These are phyloP conservation scores for Botia almorhae DNA, from an alignment of 2,797 vertebrate genomes.

Conservation along the genomic window DNA sequence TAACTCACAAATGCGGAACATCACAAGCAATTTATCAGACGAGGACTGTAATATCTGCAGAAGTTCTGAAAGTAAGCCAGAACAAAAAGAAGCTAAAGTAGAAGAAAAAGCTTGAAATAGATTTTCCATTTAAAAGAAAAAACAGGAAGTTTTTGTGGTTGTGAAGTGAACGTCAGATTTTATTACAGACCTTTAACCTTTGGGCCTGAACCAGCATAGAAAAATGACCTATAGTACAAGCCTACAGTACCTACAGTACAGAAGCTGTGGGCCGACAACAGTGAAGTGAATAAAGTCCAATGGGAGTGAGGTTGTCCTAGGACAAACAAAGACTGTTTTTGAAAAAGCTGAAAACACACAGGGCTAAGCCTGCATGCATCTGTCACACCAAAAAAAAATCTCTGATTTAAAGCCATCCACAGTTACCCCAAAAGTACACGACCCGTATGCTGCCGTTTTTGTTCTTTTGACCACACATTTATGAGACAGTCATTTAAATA, in stretches of 20 bases:
- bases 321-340: too few species aligned
- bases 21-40: not conserved
- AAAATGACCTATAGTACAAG: not conserved
- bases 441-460: not conserved
- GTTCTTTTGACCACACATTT: not conserved
- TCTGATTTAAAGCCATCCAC: not conserved
- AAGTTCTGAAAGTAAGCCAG: not conserved
- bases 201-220: not conserved
- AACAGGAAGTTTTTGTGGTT: not conserved
- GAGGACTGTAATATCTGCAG: not conserved
- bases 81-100: not conserved
- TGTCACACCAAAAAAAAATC: too few species aligned
- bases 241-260: not conserved
- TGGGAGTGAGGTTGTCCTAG: not conserved
- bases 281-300: not conserved
- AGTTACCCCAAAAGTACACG: not conserved
- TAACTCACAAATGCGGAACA: not conserved
- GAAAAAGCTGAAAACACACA: too few species aligned
- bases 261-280: not conserved
- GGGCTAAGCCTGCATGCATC: too few species aligned
- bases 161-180: not conserved
- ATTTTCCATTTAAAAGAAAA: not conserved
- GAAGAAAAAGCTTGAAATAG: not conserved
- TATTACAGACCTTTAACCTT: too few species aligned
- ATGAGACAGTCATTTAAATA: not conserved